Conservation (phyloP, 2,888 invertebrate genomes). For the Amiota communis region DNA sequence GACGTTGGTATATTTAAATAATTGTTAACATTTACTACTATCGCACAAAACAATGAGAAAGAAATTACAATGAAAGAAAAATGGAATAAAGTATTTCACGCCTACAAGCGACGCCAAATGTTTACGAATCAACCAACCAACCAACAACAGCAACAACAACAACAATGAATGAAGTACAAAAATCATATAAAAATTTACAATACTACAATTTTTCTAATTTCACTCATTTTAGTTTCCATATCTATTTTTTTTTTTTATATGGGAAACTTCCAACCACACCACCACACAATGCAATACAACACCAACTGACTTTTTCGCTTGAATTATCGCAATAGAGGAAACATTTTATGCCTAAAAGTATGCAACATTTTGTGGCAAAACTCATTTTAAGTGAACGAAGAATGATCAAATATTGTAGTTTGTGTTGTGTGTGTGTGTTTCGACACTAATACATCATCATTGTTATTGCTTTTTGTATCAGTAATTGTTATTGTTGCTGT, state of each 20-base stretch:
- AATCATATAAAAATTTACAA: neutral
- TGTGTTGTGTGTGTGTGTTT: neutral
- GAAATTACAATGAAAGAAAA: neutral
- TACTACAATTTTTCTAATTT: neutral
- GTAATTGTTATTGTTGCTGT: conserved; percentile 38
- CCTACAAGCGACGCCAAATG: too few relatives aligned
- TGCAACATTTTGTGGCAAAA: neutral
- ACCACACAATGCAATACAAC: neutral
- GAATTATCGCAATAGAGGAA: conserved; percentile 13
- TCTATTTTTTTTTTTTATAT: neutral
- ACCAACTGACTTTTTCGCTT: neutral
- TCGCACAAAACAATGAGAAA: neutral
- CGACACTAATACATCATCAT: conserved; percentile 35
- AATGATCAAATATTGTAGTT: too few relatives aligned
- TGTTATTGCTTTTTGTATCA: neutral
- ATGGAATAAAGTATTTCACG: neutral
- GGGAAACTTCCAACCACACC: neutral
- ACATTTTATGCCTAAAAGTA: conserved; percentile 14
- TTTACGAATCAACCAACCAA: neutral
- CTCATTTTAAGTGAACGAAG: neutral
- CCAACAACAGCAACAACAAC: too few relatives aligned
- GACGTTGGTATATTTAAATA: neutral
- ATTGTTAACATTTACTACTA: neutral
- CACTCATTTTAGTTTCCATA: too few relatives aligned
- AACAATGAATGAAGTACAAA: neutral